Base-by-base conservation (phyloP, 2,888 invertebrate genomes). In the Zeuzera pyrina region DNA sequence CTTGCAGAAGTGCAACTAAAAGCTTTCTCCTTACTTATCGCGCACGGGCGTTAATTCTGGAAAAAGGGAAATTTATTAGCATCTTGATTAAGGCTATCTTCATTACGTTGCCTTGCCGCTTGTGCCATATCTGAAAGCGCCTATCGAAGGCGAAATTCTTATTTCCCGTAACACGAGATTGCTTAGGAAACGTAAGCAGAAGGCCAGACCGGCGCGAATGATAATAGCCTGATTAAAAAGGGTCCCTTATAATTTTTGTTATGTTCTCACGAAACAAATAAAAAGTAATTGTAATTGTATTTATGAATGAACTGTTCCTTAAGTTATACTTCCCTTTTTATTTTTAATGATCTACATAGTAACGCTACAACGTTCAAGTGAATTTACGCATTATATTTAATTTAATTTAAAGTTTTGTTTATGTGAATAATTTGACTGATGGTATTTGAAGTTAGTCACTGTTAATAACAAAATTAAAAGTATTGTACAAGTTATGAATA, bases 141-240 rank as follows among this genome's bases (percentile, higher is more conserved):
- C 49, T 52, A 54, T 51, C 55, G 57, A 52, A 55, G 53, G 26
- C 14, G 30, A 31, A 34, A 35, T 13, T 30, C 14, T 28, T 13
- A 30, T 25, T 33, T 19, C 8, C 19, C 19, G 12, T 25, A 25
- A 25, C 25, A 25, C 12, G 12, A 25, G 13, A n/a, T n/a, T n/a
- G n/a, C n/a, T n/a, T n/a, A n/a, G 39, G 48, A 52, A 39, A 43
- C 29, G 42, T 33, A 44, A 46, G 49, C 50, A 52, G 52, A 57
- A 58, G 49, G 52, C 59, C 49, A 56, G 55, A 35, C 59, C 49
- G 57, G 55, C 35, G 26, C 43, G 73, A 76, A 74, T 72, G 64
- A 71, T 72, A 74, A 76, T 69, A 48, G 62, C 60, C 69, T 74
- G 67, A 76, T 76, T 74, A 73, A 65, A 62, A 62, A 58, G 59